A percentile compares a stretch with the other conserved stretches of the same genome.
Conservation (phyloP, 2,888 invertebrate genomes). For the Biston betularia region DNA sequence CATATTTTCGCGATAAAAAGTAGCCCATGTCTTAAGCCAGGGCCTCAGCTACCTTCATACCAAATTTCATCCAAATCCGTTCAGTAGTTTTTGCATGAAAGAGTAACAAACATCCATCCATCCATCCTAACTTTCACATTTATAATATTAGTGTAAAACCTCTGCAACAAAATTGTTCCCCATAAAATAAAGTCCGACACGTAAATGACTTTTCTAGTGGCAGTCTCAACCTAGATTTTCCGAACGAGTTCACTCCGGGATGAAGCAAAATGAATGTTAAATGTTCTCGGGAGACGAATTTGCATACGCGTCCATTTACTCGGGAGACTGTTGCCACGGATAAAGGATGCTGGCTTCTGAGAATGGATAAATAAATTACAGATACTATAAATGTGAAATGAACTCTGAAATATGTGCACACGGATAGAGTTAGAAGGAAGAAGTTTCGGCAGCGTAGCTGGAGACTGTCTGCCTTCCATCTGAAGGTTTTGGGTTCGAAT, state of each 20-base stretch:
- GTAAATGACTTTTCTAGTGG: constrained; percentile 4
- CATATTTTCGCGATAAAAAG: no score
- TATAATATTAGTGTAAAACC: no score
- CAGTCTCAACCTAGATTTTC: constrained; percentile 5
- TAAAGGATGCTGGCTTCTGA: neutral
- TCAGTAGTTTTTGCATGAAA: no score
- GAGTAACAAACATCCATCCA: no score
- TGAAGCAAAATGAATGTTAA: constrained; percentile 38
- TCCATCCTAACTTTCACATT: no score
- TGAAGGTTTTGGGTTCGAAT: no score
- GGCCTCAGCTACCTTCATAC: no score
- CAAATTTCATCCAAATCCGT: no score
- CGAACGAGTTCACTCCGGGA: constrained; percentile 3
- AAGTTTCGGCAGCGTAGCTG: no score
- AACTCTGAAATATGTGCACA: neutral
- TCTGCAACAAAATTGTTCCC: neutral
- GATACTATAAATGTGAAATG: neutral
- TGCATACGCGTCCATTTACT: constrained; percentile 26
- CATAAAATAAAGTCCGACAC: neutral
- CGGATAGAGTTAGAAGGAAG: no score
- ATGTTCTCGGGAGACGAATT: constrained; percentile 33
- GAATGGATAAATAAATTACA: constrained; percentile 1
- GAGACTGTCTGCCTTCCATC: no score
- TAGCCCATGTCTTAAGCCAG: no score
- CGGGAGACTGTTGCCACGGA: neutral